These are phyloP conservation scores for Melanogrammus aeglefinus DNA, from an alignment of 2,797 vertebrate species.

Conservation along the genomic window DNA sequence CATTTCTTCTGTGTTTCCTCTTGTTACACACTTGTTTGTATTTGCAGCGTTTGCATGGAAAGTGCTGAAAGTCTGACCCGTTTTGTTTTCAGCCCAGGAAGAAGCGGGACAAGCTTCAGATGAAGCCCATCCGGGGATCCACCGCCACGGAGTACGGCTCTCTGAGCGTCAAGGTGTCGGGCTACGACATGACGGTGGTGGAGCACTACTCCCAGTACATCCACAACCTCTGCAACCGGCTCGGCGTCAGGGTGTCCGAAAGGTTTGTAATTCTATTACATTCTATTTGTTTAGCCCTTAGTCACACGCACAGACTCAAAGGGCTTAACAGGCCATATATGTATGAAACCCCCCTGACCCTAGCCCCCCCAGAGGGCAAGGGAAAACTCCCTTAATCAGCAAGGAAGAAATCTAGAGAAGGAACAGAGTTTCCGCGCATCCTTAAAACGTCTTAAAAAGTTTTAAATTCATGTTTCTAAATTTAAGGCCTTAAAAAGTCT, in stretches of 20 bases:
- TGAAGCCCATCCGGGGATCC: slow-evolving; percentile 69
- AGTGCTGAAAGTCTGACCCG: not conserved
- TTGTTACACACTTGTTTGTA: not conserved
- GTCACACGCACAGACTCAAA: too few relatives aligned
- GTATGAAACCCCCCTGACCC: too few relatives aligned
- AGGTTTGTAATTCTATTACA: slow-evolving; percentile 63
- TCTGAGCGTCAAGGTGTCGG: slow-evolving; percentile 81
- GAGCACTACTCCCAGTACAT: slow-evolving; percentile 84
- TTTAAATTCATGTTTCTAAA: too few relatives aligned
- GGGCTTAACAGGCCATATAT: too few relatives aligned
- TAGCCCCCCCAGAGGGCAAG: too few relatives aligned
- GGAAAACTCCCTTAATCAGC: too few relatives aligned
- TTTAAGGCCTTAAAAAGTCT: too few relatives aligned
- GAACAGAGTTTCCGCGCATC: too few relatives aligned
- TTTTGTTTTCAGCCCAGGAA: slow-evolving; percentile 62
- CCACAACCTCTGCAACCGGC: slow-evolving; percentile 84
- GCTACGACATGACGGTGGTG: slow-evolving; percentile 84
- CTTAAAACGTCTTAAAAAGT: too few relatives aligned
- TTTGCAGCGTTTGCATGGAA: not conserved
- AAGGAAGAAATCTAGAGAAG: too few relatives aligned
- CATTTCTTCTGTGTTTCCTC: not conserved
- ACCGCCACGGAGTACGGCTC: slow-evolving; percentile 79
- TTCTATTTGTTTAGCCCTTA: too few relatives aligned
- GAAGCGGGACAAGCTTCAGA: slow-evolving; percentile 73
- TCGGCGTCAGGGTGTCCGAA: slow-evolving; percentile 77